Base-by-base conservation (phyloP, 2,888 invertebrate genomes). In the Patella ulyssiponensis region DNA sequence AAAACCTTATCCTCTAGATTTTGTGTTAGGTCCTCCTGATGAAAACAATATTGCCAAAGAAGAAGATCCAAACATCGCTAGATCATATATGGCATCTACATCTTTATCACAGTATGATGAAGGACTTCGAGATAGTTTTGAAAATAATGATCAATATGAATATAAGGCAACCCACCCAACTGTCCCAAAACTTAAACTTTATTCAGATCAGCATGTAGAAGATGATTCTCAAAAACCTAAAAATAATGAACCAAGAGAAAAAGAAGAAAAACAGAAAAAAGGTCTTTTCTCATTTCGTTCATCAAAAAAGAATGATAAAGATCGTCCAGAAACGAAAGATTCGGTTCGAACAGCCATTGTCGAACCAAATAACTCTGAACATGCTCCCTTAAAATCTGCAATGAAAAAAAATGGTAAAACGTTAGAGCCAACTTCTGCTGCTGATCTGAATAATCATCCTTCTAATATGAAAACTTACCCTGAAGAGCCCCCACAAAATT, bases 391-490 rank as follows among this genome's bases (percentile, higher is more conserved):
- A 14, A 64, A 64, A 23, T 64, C 64, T 64, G 64, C 64, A 64
- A 23, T 64, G 23, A 64, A 20, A 64, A 44, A 44, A 44, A 64
- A 64, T 23, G 20, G 20, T 64, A 64, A 64, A 64, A 64, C 64
- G 1, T 64, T 64, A 23, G 64, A 64, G 14, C 64, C 64, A 20
- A 23, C 64, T 64, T 64, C 64, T 11, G 20, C 23, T 14, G 20
- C 64, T 64, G 64, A 64, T 64, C 64, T 64, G 20, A 64, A 64
- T 64, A 64, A 64, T 64, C 64, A 64, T 64, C 64, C 64, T 20
- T 64, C 64, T 11, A 64, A 64, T 64, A 20, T 64, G 14, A 64
- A 64, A 64, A 23, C 64, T 23, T 64, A 23, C 23, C 20, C 64
- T 23, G 64, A 23, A 14, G 64, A 64, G 20, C 20, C 20, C 14